phyloP scores from a whole-genome alignment of 92 coral and sea anemone genomes.

The Hydrozoanthus gracilis region DNA sequence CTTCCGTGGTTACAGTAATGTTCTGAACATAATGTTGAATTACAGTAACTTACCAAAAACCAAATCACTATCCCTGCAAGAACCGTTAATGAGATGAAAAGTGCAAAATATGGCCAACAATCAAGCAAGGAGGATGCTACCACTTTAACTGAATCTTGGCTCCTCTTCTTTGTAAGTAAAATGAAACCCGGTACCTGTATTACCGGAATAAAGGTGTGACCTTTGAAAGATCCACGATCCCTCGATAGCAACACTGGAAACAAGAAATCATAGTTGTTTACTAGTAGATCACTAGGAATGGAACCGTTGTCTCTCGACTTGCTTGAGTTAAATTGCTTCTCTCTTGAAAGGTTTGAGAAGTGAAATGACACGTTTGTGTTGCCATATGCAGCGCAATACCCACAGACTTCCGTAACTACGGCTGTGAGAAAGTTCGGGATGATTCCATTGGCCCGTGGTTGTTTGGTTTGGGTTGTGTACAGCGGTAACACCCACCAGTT shows the following conservation, averaged over 20 bases:
- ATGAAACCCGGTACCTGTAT: slow-evolving; percentile 21
- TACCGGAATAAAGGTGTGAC: neutral
- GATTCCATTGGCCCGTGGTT: neutral
- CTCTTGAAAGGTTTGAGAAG: neutral
- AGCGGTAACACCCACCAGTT: slow-evolving; percentile 19
- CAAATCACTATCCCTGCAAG: slow-evolving; percentile 9
- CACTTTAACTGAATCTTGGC: neutral
- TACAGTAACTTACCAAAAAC: slow-evolving; percentile 14
- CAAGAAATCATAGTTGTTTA: neutral
- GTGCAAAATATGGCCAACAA: slow-evolving; percentile 7
- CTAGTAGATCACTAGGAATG: no score
- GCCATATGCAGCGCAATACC: slow-evolving; percentile 2
- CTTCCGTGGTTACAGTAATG: no score
- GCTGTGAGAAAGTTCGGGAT: neutral
- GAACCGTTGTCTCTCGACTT: neutral
- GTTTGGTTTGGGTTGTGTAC: slow-evolving; percentile 19
- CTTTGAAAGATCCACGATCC: neutral
- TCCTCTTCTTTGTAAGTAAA: neutral
- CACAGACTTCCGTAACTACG: slow-evolving; percentile 8
- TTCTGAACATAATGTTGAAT: no score
- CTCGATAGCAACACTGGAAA: neutral
- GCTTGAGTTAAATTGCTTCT: neutral
- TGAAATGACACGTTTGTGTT: slow-evolving; percentile 15
- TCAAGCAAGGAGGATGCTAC: slow-evolving; percentile 7
- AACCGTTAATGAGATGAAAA: neutral